Evolutionary conservation across 2,113 vertebrate genomes (phyloP), one percentile per base, ranked within the genome.

Genomic region (Halcyon malimbica): DNA sequence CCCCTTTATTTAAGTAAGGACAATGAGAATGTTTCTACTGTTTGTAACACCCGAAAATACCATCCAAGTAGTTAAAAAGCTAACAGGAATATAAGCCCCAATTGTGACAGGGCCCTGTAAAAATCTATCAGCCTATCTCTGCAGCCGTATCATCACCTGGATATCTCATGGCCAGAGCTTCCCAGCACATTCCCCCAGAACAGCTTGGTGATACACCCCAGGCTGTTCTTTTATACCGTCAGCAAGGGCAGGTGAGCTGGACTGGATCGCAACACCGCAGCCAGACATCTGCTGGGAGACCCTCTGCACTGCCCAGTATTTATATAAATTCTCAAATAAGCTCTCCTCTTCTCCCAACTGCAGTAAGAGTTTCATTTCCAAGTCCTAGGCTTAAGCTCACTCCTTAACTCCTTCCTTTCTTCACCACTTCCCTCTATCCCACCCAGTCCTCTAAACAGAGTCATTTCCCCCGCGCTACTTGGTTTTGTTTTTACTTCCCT

Each of bases 351-450:
- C 70, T 85, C 81, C 28, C n/a, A 53, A 12, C 33, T 69, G 64
- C 12, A 23, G 35, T 35, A 35, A 48, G 33, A 63, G 78, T 95
- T 95, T 83, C 31, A 68, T 75, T 92, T 93, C 82, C 65, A 93
- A 91, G 87, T 62, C 88, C 60, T 4, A 20, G 33, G 46, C 28
- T 51, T 10, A n/a, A 53, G 46, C 33, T 83, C 50, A 4, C 37
- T 86, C 50, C n/a, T 93, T 77, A 94, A 89, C 88, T 88, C 90
- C 69, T 89, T 90, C 71, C 83, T 84, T 81, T 65, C 89, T 91
- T 75, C 65, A 60, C 75, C 65, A 87, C 82, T 91, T 94, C 57
- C 64, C 71, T 57, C 79, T 42, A 9, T 20, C 60, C 67, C 82
- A 57, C n/a, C 56, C 57, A 64, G 33, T 51, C 56, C 74, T 87